Percentiles rank a stretch among this genome's conserved stretches.
Conservation (phyloP, 2,113 vertebrate species). For the Carassius gibelio region DNA sequence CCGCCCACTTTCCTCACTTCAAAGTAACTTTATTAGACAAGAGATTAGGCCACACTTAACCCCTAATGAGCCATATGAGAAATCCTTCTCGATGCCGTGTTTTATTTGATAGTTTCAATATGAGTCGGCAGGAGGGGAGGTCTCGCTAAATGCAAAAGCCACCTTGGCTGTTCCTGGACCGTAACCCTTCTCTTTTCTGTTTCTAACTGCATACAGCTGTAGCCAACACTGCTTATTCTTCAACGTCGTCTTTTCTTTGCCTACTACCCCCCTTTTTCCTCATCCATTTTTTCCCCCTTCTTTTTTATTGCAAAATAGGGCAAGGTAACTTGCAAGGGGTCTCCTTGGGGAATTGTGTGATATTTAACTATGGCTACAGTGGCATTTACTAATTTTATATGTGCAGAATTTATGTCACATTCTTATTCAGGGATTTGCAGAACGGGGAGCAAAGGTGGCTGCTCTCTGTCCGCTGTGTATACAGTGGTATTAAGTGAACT, state of each 20-base stretch:
- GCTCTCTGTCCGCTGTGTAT: constrained; percentile 80
- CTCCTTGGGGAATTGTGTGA: constrained; percentile 76
- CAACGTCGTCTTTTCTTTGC: constrained; percentile 26
- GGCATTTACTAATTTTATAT: constrained; percentile 88
- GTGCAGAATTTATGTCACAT: constrained; percentile 85
- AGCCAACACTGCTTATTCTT: constrained; percentile 18
- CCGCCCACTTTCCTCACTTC: constrained; percentile 80
- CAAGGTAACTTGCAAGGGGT: constrained; percentile 62
- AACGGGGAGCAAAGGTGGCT: constrained; percentile 78
- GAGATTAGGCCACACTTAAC: constrained; percentile 88
- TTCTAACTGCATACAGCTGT: constrained; percentile 26
- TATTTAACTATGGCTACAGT: constrained; percentile 86
- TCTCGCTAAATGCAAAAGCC: constrained; percentile 44
- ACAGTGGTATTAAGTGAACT: constrained; percentile 84
- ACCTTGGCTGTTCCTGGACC: constrained; percentile 27
- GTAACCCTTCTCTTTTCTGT: constrained; percentile 36
- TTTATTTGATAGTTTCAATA: constrained; percentile 75
- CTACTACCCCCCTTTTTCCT: constrained; percentile 13
- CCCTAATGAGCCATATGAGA: constrained; percentile 76
- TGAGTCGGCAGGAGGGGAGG: constrained; percentile 53
- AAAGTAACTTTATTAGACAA: constrained; percentile 88
- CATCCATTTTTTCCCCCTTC: constrained; percentile 28
- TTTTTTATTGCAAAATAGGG: constrained; percentile 62
- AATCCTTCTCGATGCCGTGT: constrained; percentile 52
- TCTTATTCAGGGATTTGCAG: constrained; percentile 79